Evolutionary conservation across 2,888 invertebrate species (phyloP), one percentile per base, ranked within the genome.

Genomic region (Scaptomyza reducta): DNA sequence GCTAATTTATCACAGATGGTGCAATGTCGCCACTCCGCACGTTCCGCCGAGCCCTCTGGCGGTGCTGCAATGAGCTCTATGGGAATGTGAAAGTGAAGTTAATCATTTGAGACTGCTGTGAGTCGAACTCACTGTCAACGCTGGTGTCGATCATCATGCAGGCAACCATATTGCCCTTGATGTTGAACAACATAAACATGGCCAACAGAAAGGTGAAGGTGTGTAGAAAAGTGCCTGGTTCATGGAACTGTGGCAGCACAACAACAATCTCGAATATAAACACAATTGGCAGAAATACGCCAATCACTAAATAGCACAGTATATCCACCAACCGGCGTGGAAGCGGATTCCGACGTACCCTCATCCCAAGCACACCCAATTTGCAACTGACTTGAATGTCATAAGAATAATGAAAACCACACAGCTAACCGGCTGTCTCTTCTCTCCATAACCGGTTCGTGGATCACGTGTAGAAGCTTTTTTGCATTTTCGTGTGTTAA

Each of bases 81-180:
- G 53, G 5, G 6, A 9, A 6, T 2, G 22, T 27, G 4, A 13
- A 14, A 16, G 16, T 40, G 1, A 56, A 14, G 49, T 14, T 14
- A 7, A 13, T 42, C 2, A 42, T 2, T 16, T 11, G n/a, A 16
- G 18, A 25, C 16, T 40, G 13, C 16, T 14, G 22, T 6, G 22
- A 27, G 10, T n/a, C 27, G 6, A 9, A 16, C 79, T 93, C 88
- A 89, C 93, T 94, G 89, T 92, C 93, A 77, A 95, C 95, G 87
- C 96, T 96, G 16, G 96, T 96, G 82, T 97, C 96, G 50, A 95
- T 94, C 74, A 95, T 92, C 86, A 97, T 94, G 31, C 96, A 94
- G 82, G 94, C 96, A 33, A 96, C 92, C 89, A 96, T 94, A 89
- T 97, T 97, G 3, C 95, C 94, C 67, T 96, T 93, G 33, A 97